Evolutionary conservation across 53 echinoderm and acorn worm genomes (phyloP), one percentile per base, ranked within the genome.

Genomic region (Glandiceps talaboti): DNA sequence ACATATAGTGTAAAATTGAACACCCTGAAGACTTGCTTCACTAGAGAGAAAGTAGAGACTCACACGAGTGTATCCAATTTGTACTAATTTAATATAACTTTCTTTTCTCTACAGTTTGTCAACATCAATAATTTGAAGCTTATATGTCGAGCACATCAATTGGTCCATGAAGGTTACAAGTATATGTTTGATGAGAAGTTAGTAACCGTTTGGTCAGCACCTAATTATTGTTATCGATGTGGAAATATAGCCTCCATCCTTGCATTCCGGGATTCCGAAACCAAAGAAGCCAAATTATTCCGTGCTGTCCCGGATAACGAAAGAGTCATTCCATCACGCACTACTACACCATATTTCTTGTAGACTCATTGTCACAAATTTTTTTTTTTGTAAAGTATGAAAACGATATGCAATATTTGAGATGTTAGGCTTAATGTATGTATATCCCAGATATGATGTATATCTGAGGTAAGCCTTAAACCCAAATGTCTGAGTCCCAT

Each of bases 111-210:
- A 26, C 85, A 99, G 99, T 99, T 99, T 91, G 99, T 99, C 14
- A 86, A 94, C 90, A 93, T 88, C 88, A 99, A 99, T 90, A 99
- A 99, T 88, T 84, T 99, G 79, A 94, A 89, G 74, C 83, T 99
- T 29, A 99, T 99, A 74, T 99, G 99, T 74, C 82, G 99, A 77
- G 99, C 99, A 1, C 99, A 99, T 83, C 99, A 99, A 78, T 86
- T 99, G 29, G 99, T 99, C 75, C 99, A 99, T 31, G 99, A 99
- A 76, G 99, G 99, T 77, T 99, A 99, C 90, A 99, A 99, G 81
- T 99, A 99, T 83, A 99, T 99, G 99, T 99, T 99, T 85, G 99
- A 99, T 64, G 99, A 99, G 80, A 99, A 99, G 33, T 87, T 99
- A 0, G 99, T 99, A 29, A 99, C 99, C 1, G 99, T 99, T 29